A percentile compares a stretch with the other conserved stretches of the same genome.
Conservation (phyloP, 2,113 vertebrate species). For the Clarias gariepinus region DNA sequence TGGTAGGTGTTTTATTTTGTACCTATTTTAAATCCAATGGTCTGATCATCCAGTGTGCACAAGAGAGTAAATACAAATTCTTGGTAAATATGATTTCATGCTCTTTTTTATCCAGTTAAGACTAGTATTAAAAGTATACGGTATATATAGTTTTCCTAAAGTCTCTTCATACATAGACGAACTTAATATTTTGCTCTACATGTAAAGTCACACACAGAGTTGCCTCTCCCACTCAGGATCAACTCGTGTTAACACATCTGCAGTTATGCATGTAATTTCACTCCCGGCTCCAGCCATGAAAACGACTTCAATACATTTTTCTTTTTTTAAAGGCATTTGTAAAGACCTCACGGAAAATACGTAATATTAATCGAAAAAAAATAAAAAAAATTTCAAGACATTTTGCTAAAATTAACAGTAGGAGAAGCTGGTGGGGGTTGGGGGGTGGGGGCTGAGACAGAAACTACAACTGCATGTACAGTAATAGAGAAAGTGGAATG, state of each 20-base stretch:
- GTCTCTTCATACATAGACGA: no score
- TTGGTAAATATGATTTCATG: not conserved
- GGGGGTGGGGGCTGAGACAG: not conserved
- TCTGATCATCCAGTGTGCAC: not conserved
- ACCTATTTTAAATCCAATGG: not conserved
- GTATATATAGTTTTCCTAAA: not conserved
- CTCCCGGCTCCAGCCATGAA: no score
- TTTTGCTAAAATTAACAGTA: not conserved
- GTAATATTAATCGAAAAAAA: no score
- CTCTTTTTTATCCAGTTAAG: not conserved
- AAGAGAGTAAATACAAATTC: not conserved
- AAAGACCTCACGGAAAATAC: no score
- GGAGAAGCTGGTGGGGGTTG: not conserved
- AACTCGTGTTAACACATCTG: no score
- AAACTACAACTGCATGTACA: not conserved
- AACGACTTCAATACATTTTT: no score
- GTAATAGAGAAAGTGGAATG: conserved; percentile 14
- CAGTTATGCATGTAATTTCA: no score
- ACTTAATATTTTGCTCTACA: no score
- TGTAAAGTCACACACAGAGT: no score
- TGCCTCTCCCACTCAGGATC: no score
- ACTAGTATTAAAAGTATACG: not conserved
- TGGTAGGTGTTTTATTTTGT: not conserved
- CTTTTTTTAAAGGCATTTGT: no score
- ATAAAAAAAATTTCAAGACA: no score